phyloP scores from a whole-genome alignment of 2,797 vertebrate species.

The Periparus ater region DNA sequence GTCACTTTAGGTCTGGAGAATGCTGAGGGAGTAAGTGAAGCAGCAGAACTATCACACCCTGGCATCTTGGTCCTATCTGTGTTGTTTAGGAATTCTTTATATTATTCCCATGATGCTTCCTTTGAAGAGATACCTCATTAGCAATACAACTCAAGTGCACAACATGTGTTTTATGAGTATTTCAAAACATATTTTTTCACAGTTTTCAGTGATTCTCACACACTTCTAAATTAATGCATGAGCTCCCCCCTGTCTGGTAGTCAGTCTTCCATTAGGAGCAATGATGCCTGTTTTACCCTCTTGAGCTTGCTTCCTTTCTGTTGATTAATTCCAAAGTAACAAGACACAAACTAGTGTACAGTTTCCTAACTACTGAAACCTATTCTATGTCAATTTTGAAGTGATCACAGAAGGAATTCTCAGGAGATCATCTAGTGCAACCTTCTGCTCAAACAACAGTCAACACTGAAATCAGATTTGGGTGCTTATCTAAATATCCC shows the following conservation, averaged over 20 bases:
- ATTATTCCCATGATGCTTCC: background rate
- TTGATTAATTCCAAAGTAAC: background rate
- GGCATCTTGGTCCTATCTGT: background rate
- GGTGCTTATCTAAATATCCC: background rate
- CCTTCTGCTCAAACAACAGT: background rate
- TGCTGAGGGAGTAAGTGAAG: background rate
- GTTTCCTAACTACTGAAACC: background rate
- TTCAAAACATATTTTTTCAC: slow-evolving; percentile 32
- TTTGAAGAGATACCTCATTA: slow-evolving; percentile 18
- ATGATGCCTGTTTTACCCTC: background rate
- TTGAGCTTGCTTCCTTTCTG: background rate
- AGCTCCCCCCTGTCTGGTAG: background rate
- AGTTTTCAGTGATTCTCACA: slow-evolving; percentile 2
- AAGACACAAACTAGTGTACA: background rate
- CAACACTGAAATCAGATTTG: background rate
- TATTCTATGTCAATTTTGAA: background rate
- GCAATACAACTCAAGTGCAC: background rate
- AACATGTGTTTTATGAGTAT: slow-evolving; percentile 18
- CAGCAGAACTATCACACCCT: rapidly evolving
- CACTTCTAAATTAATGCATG: background rate
- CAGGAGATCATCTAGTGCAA: background rate
- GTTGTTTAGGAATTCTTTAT: background rate
- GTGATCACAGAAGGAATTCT: background rate
- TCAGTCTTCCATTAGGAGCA: background rate
- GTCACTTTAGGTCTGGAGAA: background rate